phyloP scores from a whole-genome alignment of 1,140 invertebrate species.

The Nilaparvata lugens region DNA sequence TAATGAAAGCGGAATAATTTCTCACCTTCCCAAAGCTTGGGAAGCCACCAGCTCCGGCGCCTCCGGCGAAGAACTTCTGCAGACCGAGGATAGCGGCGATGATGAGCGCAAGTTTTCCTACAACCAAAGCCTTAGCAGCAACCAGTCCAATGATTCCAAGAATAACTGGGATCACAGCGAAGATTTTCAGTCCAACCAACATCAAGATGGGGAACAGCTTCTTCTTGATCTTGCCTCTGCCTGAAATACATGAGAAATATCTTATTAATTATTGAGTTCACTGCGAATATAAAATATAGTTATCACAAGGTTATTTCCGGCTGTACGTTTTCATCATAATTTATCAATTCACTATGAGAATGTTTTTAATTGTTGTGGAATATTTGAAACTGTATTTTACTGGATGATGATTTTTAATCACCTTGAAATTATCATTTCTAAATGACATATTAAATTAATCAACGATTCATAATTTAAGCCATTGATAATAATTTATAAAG shows the following conservation, averaged over 20 bases:
- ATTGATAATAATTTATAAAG: no score
- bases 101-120: constrained; percentile 64
- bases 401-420: no score
- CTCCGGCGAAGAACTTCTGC: constrained; percentile 52
- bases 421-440: no score
- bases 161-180: constrained; percentile 54
- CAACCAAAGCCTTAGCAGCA: constrained; percentile 60
- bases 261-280: not conserved
- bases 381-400: no score
- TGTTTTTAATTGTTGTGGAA: no score
- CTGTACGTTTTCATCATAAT: no score
- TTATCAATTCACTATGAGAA: no score
- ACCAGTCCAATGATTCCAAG: constrained; percentile 58
- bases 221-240: constrained; percentile 64
- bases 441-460: no score
- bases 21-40: constrained; percentile 32
- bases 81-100: constrained; percentile 54
- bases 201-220: constrained; percentile 51
- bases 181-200: constrained; percentile 54
- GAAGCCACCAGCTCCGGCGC: constrained; percentile 26
- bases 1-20: no score
- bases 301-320: no score
- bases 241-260: constrained; percentile 34
- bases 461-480: no score
- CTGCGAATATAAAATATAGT: no score